Evolutionary conservation across 2,888 invertebrate genomes (phyloP).

Genomic region (Drosophila cognata): DNA sequence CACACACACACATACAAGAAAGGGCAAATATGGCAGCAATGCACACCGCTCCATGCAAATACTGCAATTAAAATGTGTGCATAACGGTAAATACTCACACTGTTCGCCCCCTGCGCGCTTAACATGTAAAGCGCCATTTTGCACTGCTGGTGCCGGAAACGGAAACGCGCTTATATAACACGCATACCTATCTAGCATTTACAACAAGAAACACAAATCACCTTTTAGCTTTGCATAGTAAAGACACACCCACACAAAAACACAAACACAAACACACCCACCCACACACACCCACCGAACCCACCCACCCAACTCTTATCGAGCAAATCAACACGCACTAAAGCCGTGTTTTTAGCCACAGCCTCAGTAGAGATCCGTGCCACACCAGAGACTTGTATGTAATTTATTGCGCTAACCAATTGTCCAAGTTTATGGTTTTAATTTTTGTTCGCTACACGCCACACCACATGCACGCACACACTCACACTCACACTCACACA

Average conservation of each 20-base stretch:
- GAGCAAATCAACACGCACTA: background rate
- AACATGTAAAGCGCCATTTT: slow-evolving; percentile 43
- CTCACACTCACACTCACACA: slow-evolving; percentile 16
- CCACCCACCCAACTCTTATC: background rate
- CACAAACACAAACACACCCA: background rate
- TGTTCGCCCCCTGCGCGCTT: background rate
- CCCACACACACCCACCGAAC: background rate
- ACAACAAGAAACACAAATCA: slow-evolving; percentile 21
- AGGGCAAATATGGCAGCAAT: slow-evolving; percentile 11
- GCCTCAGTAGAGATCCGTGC: slow-evolving; percentile 1
- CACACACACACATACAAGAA: slow-evolving; percentile 3
- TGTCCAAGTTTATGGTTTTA: slow-evolving; percentile 69
- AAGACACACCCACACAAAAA: background rate
- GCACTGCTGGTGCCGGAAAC: slow-evolving; percentile 44
- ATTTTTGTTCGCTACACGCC: slow-evolving; percentile 52
- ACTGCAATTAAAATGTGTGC: slow-evolving; percentile 54
- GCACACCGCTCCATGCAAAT: slow-evolving; percentile 14
- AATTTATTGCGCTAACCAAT: slow-evolving; percentile 60
- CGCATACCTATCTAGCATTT: slow-evolving; percentile 54
- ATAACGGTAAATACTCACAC: slow-evolving; percentile 41
- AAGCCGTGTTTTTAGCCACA: background rate
- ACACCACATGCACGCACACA: slow-evolving; percentile 13
- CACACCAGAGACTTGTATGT: slow-evolving; percentile 18
- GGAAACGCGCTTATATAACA: slow-evolving; percentile 60
- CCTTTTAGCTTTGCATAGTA: slow-evolving; percentile 46